Percentiles rank a stretch among this genome's conserved stretches.
Evolutionary conservation across 1,140 invertebrate genomes (phyloP).

Genomic region (Bombus terrestris): DNA sequence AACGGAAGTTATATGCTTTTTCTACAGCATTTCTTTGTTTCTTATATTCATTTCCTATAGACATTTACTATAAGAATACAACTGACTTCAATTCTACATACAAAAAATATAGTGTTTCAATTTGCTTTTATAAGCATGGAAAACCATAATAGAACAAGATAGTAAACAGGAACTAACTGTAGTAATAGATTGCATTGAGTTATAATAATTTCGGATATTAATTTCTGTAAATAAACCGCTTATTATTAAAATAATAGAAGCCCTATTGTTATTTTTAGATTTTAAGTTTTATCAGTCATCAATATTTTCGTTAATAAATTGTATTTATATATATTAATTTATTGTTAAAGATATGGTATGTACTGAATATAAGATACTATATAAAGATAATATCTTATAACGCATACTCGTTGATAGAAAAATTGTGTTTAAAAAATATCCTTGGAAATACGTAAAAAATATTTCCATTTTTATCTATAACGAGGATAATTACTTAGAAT

Average conservation of each 20-base stretch:
- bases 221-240: constrained; percentile 29
- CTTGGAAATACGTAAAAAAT: neutral
- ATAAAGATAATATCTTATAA: constrained; percentile 14
- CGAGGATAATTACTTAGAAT: neutral
- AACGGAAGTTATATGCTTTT: neutral
- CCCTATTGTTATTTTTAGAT: neutral
- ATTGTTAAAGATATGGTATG: constrained; percentile 1
- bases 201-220: constrained; percentile 9
- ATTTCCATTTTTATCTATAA: constrained; percentile 4
- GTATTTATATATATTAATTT: neutral
- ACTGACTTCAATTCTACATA: constrained; percentile 3
- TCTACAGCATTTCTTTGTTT: neutral
- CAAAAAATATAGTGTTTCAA: constrained; percentile 3
- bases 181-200: neutral
- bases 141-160: constrained; percentile 7
- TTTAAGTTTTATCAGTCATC: constrained; percentile 15
- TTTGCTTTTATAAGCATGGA: neutral
- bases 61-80: neutral
- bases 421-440: constrained; percentile 20
- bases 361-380: neutral
- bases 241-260: constrained; percentile 45
- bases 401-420: constrained; percentile 16
- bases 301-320: neutral
- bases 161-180: constrained; percentile 32
- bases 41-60: neutral